Evolutionary conservation across 2,888 invertebrate species (phyloP).

Genomic region (Cryptophagus acutangulus): DNA sequence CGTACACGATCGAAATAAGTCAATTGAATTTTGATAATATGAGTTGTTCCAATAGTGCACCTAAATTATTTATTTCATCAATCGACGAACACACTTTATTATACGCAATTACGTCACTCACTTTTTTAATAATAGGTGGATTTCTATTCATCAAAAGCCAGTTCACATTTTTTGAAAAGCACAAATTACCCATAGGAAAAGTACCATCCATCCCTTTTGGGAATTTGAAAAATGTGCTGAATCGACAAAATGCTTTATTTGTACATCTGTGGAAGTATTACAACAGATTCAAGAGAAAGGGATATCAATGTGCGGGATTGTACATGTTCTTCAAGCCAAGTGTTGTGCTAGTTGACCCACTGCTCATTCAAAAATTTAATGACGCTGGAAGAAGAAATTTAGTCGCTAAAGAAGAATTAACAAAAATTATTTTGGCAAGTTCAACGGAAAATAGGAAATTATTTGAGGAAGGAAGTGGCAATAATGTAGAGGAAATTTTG

Average conservation of each 20-base stretch:
- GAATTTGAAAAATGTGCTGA: background rate
- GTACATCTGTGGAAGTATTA: slow-evolving; percentile 25
- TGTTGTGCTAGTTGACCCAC: slow-evolving; percentile 21
- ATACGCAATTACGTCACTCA: slow-evolving; percentile 14
- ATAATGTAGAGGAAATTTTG: no score
- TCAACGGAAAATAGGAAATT: no score
- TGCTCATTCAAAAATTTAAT: slow-evolving; percentile 13
- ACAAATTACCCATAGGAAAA: no score
- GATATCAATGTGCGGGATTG: slow-evolving; percentile 26
- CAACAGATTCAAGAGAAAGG: slow-evolving; percentile 27
- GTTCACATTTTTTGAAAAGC: slow-evolving; percentile 25
- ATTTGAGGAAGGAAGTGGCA: no score
- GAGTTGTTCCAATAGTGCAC: no score
- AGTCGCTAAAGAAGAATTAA: no score
- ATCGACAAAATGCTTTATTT: background rate
- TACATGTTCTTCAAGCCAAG: slow-evolving; percentile 29
- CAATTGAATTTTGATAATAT: no score
- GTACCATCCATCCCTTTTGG: background rate
- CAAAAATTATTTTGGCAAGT: no score
- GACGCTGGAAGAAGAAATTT: no score
- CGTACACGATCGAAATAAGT: no score
- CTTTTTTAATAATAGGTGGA: slow-evolving; percentile 18
- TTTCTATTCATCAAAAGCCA: slow-evolving; percentile 22
- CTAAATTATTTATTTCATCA: no score
- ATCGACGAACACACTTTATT: background rate